A percentile compares a stretch with the other conserved stretches of the same genome.
phyloP scores from a whole-genome alignment of 2,797 vertebrate species.

The Lacerta viridis region DNA sequence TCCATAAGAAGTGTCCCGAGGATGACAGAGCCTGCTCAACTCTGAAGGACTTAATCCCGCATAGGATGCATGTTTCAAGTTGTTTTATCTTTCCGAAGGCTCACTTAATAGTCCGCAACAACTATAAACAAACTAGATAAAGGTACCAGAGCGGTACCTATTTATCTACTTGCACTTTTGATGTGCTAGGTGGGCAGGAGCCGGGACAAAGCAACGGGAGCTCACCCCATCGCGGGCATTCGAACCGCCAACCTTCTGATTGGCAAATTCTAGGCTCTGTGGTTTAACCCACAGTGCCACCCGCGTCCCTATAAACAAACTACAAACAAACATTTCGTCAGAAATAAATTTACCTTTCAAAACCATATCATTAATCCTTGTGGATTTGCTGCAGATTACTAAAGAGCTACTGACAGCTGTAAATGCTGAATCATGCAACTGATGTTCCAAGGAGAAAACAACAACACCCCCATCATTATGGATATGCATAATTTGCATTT shows the following conservation, averaged over 20 bases:
- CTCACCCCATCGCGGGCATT: too few relatives aligned
- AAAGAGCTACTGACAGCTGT: constrained; percentile 9
- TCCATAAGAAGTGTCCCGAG: neutral
- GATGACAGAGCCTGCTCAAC: neutral
- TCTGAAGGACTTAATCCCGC: neutral
- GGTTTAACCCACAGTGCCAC: too few relatives aligned
- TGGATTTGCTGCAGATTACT: constrained; percentile 16
- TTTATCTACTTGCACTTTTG: too few relatives aligned
- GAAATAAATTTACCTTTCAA: neutral
- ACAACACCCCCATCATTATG: neutral
- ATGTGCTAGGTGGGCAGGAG: too few relatives aligned
- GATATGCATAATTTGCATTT: neutral
- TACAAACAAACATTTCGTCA: neutral
- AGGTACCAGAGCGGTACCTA: too few relatives aligned
- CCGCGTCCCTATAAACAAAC: neutral
- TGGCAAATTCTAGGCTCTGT: too few relatives aligned
- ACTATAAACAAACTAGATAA: neutral
- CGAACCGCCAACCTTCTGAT: too few relatives aligned
- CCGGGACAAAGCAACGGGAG: too few relatives aligned
- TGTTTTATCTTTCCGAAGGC: neutral
- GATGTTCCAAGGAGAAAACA: neutral
- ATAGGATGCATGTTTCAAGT: neutral
- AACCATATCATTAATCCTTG: constrained; percentile 3
- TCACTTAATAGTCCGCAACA: neutral
- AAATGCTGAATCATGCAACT: constrained; percentile 35